phyloP scores from a whole-genome alignment of 1,140 invertebrate species.

The Drosophila rufa region DNA sequence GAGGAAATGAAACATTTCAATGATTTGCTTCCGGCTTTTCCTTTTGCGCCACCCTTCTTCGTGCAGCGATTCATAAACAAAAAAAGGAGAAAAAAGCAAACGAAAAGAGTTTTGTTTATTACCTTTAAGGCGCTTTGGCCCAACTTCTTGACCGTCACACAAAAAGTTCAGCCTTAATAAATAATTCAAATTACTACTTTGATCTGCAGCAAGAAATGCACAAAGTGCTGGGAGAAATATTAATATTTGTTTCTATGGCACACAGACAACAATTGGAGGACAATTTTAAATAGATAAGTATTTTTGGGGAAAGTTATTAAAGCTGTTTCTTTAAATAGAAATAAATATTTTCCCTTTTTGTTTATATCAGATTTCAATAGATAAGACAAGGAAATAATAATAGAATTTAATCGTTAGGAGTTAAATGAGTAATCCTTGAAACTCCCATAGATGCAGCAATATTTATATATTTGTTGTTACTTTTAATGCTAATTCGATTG shows the following conservation, averaged over 20 bases:
- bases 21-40: conserved; percentile 74
- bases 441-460: not conserved
- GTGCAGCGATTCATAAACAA: conserved; percentile 30
- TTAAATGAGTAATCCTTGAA: not conserved
- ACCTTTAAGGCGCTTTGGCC: conserved; percentile 46
- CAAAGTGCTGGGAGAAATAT: conserved; percentile 30
- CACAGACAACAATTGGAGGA: not conserved
- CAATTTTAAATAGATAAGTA: not conserved
- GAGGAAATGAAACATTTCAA: conserved; percentile 81
- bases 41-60: conserved; percentile 10
- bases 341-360: not conserved
- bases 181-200: conserved; percentile 49
- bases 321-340: not conserved
- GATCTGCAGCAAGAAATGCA: conserved; percentile 29
- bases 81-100: conserved; percentile 14
- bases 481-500: not conserved
- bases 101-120: conserved; percentile 55
- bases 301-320: not conserved
- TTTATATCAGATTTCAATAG: not conserved
- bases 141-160: conserved; percentile 58
- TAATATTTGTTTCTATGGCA: conserved; percentile 39
- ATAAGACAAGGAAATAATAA: not conserved
- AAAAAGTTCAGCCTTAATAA: conserved; percentile 35
- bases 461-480: not conserved
- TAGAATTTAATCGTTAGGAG: too few species aligned